Evolutionary conservation across 2,113 vertebrate genomes (phyloP), one percentile per base, ranked within the genome.

Genomic region (Strix aluco): DNA sequence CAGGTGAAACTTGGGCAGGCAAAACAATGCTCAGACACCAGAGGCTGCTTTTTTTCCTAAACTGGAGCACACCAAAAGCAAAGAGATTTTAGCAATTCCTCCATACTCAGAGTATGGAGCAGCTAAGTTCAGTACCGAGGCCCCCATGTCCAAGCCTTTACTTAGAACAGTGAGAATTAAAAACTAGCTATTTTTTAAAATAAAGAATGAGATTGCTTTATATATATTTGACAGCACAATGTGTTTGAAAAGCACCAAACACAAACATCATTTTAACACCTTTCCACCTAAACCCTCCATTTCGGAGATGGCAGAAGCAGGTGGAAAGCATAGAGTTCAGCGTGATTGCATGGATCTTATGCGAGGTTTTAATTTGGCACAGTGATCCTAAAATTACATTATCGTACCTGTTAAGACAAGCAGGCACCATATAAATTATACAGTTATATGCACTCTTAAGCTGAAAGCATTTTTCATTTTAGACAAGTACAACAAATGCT

Each of bases 391-490:
- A 84, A 91, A 95, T 92, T 58, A 81, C 55, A 26, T 84, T 89
- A 54, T 46, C 73, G 26, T 72, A 92, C 70, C 63, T 92, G 51
- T 78, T 89, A 63, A 63, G 32, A 30, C 72, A 95, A 75, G 72
- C 29, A 94, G 69, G 27, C 32, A 54, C 38, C 86, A 40, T 34
- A 73, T n/a, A 74, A 91, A 86, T 88, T 19, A 86, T 15, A 77
- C 16, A 62, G 46, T 57, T 87, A 59, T 7, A 32, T 32, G 15
- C 55, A 54, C 47, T 69, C 34, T 67, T 71, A 59, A 79, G 18
- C 29, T 73, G 72, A 92, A 96, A 83, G 44, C 29, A 59, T 52
- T 81, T 84, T 92, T 95, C 63, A 59, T 81, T 91, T 92, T 78
- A 67, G 70, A 52, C 38, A 81, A 84, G n/a, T 47, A 55, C n/a